Base-by-base conservation (phyloP, 1,140 invertebrate genomes). In the Macrobrachium nipponense region DNA sequence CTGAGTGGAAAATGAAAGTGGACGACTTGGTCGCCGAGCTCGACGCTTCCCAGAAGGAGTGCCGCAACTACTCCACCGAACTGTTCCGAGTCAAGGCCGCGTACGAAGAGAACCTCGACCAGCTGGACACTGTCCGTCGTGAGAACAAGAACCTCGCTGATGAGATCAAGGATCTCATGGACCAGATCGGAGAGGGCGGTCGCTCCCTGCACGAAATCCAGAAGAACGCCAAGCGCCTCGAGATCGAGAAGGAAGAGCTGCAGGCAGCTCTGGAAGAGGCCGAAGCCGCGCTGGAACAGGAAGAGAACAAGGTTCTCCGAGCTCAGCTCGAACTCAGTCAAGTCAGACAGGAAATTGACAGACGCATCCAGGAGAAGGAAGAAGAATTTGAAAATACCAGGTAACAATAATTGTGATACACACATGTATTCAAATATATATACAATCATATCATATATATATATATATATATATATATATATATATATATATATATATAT, bases 321-420 rank as follows among this genome's bases (percentile, higher is more conserved):
- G 90, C 92, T 66, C 93, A 93, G 89, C 91, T 94, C 43, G 93
- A 94, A 89, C 91, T 94, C 66, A 91, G 91, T 61, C 91, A 92
- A 81, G 92, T 94, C 17, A 72, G 84, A 59, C 84, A 86, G 77
- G 84, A 86, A 20, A 86, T 86, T 36, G 84, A 86, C 36, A 79
- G 84, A 43, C 84, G 84, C 58, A 86, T 86, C 70, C 84, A 86
- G 44, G 84, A 86, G 59, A 86, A 86, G 77, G 84, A 86, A 80
- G 84, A 86, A 73, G 84, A 86, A 66, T 86, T 86, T 60, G 84
- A 86, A 86, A 94, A 93, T 90, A 94, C 93, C 17, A 90, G 92
- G 92, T 92, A 89, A 88, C 87, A 64, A 36, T 72, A 36, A 36
- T 36, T 36, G 4, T 36, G 27, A 36, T 36, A 36, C 27, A 36